Percentiles rank a stretch among this genome's conserved stretches.
These are phyloP conservation scores for Drosophila teissieri DNA, from an alignment of 1,140 invertebrate species.

Conservation along the genomic window DNA sequence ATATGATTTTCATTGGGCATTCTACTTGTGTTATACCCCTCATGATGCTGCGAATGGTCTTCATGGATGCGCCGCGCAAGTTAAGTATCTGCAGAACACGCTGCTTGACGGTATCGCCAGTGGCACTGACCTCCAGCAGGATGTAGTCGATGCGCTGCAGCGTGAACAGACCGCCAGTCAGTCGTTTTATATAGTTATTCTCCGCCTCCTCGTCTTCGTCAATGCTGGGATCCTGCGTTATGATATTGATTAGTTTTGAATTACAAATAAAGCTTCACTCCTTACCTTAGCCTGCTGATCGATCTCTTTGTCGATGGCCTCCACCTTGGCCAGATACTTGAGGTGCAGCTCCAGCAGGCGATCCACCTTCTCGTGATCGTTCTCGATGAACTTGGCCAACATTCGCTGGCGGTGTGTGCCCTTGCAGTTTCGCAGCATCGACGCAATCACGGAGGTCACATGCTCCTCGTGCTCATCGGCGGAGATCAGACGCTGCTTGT, in stretches of 20 bases:
- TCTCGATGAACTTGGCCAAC: slow-evolving; percentile 98
- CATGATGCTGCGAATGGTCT: slow-evolving; percentile 97
- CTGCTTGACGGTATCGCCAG: slow-evolving; percentile 92
- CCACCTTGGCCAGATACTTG: slow-evolving; percentile 98
- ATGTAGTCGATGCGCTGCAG: slow-evolving; percentile 98
- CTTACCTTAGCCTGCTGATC: slow-evolving; percentile 86
- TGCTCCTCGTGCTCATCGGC: slow-evolving; percentile 98
- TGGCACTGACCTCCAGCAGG: slow-evolving; percentile 95
- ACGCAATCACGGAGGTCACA: slow-evolving; percentile 96
- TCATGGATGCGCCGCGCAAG: slow-evolving; percentile 94
- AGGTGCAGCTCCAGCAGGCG: slow-evolving; percentile 98
- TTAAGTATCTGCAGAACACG: slow-evolving; percentile 95
- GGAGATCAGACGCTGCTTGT: slow-evolving; percentile 92
- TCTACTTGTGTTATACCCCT: slow-evolving; percentile 86
- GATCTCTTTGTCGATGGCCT: slow-evolving; percentile 92
- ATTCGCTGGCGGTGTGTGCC: slow-evolving; percentile 95
- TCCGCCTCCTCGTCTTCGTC: slow-evolving; percentile 92
- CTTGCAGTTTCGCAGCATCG: slow-evolving; percentile 96
- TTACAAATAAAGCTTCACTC: neutral
- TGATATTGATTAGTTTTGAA: neutral
- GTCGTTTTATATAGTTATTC: slow-evolving; percentile 93
- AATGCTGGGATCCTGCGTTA: slow-evolving; percentile 66
- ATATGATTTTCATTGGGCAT: neutral
- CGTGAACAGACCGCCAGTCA: slow-evolving; percentile 97
- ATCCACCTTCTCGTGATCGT: slow-evolving; percentile 99